Evolutionary conservation across 2,797 vertebrate species (phyloP), one percentile per base, ranked within the genome.

Genomic region (Psittacula derbiana): DNA sequence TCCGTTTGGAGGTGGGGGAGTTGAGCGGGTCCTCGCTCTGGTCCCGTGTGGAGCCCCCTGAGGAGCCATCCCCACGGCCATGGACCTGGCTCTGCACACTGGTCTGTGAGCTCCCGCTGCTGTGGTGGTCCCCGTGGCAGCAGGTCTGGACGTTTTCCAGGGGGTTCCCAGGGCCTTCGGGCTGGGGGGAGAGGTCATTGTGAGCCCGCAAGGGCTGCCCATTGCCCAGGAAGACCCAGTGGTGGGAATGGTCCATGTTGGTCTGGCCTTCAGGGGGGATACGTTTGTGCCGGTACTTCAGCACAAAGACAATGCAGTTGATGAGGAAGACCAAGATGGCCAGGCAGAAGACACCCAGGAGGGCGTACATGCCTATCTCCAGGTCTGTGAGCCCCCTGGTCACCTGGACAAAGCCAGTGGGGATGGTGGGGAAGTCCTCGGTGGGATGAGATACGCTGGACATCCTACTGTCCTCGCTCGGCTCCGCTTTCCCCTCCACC

Each of bases 271-370:
- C 99, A 0, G 99, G 99, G 0, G 99, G 99, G 95, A 99, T 99
- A 55, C 99, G 98, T 97, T 99, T 99, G 93, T 99, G 99, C 50
- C 99, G 98, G 92, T 99, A 99, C 61, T 99, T 99, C 12, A 99
- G 98, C 93, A 99, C 99, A 8, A 99, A 99, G 65, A 99, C 99
- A 11, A 99, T 99, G 96, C 99, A 99, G 98, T 99, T 99, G 98
- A 99, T 99, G 92, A 99, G 99, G 96, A 99, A 99, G 88, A 99
- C 99, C 62, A 99, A 96, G 94, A 99, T 99, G 98, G 99, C 99
- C 33, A 99, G 97, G 93, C 99, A 99, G 98, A 99, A 99, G 96
- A 99, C 99, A 0, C 99, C 99, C 57, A 99, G 98, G 3, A 99
- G 98, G 4, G 99, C 99, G 0, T 99, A 99, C 99, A 99, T 99